phyloP scores from a whole-genome alignment of 1,140 invertebrate genomes.

The Pogonomyrmex barbatus region DNA sequence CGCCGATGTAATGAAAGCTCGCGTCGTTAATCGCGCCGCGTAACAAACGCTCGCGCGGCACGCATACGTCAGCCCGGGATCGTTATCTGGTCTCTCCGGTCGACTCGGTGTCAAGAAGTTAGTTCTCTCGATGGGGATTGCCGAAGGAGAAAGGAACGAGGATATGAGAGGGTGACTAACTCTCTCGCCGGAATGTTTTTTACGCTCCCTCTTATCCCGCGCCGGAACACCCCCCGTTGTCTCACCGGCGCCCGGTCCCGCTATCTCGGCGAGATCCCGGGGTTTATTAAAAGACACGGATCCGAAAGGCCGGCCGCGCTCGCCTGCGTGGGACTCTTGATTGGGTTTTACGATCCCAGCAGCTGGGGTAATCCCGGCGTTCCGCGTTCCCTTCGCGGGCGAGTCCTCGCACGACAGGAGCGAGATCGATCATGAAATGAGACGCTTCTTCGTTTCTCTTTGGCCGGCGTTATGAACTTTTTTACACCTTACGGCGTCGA shows the following conservation, averaged over 20 bases:
- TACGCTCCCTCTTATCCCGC: conserved; percentile 31
- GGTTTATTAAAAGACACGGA: conserved; percentile 70
- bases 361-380: conserved; percentile 22
- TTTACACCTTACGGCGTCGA: background rate
- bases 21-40: conserved; percentile 61
- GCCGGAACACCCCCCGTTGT: conserved; percentile 69
- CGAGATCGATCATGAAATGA: conserved; percentile 42
- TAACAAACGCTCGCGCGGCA: conserved; percentile 78
- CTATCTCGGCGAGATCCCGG: conserved; percentile 62
- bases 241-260: conserved; percentile 47
- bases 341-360: conserved; percentile 63
- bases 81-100: conserved; percentile 68
- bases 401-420: conserved; percentile 49
- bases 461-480: background rate
- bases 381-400: background rate
- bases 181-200: conserved; percentile 26
- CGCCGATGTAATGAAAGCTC: conserved; percentile 66
- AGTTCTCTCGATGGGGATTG: conserved; percentile 65
- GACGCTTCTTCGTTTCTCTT: conserved; percentile 28
- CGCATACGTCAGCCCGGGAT: conserved; percentile 73
- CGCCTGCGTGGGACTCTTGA: conserved; percentile 62
- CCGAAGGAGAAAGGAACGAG: conserved; percentile 28
- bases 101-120: conserved; percentile 68
- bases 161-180: conserved; percentile 46
- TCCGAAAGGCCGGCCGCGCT: conserved; percentile 44